phyloP scores from a whole-genome alignment of 2,113 vertebrate genomes.

The Perognathus longimembris region DNA sequence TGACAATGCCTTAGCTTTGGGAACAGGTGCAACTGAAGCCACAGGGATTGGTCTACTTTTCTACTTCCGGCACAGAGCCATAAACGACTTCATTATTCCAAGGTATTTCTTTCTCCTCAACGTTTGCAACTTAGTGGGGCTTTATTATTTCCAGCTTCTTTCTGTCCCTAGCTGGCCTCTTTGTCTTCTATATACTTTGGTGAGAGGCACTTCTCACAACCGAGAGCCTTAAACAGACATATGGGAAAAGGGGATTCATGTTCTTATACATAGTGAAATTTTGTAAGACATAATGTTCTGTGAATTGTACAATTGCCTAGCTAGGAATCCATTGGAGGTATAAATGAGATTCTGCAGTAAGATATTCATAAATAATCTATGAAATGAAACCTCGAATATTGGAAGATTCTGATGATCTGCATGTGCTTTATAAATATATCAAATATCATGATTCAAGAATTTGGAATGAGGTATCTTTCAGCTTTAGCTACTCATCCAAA shows the following conservation, averaged over 20 bases:
- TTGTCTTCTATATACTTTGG: background rate
- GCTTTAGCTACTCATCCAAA: constrained; percentile 46
- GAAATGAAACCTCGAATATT: constrained; percentile 62
- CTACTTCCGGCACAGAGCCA: background rate
- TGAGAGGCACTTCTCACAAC: constrained; percentile 32
- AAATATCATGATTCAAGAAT: constrained; percentile 78
- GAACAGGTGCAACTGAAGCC: background rate
- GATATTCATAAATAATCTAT: constrained; percentile 77
- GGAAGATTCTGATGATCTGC: constrained; percentile 63
- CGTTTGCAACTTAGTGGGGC: background rate
- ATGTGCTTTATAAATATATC: constrained; percentile 72
- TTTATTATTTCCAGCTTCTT: background rate
- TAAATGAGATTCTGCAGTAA: constrained; percentile 69
- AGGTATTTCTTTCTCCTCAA: background rate
- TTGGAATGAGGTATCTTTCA: constrained; percentile 59
- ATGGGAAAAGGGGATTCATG: background rate
- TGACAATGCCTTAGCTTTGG: background rate
- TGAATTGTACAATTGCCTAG: constrained; percentile 49
- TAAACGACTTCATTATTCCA: background rate
- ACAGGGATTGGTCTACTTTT: background rate
- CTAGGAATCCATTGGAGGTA: constrained; percentile 50
- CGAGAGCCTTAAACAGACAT: constrained; percentile 38
- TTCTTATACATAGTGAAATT: constrained; percentile 50
- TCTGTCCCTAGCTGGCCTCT: background rate
- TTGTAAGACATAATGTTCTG: constrained; percentile 49